Evolutionary conservation across 2,888 invertebrate genomes (phyloP), one percentile per base, ranked within the genome.

Genomic region (Agriopis marginaria): DNA sequence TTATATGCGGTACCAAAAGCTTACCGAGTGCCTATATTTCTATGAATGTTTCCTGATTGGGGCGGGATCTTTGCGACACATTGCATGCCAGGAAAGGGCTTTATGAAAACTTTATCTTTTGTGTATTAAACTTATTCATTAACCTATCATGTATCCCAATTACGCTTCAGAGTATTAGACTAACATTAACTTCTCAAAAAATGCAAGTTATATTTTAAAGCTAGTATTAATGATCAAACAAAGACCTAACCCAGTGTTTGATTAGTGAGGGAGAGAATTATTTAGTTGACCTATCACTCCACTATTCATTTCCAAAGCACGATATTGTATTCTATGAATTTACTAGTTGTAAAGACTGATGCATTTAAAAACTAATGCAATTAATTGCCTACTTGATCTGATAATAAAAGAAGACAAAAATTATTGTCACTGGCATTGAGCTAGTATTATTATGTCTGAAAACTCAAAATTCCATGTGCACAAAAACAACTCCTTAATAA

Each of bases 321-420:
- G 73, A 71, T 76, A 71, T 71, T 47, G 67, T 60, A 73, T 71
- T 66, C 60, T 73, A 75, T 74, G 69, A 77, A 69, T 75, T 75
- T 75, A 11, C 63, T 54, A 63, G 68, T 75, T 72, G 82, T 80
- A 75, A 89, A 90, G 90, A 91, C 89, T 91, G 90, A 90, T 87
- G 88, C 86, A 90, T 90, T 88, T 90, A 87, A 82, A 82, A 79
- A 79, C 76, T 70, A 45, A 64, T 67, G 56, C 49, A 59, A 69
- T 63, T 68, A 59, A 64, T 63, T 49, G 64, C 32, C 11, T 14
- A 58, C 23, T 47, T 68, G 63, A 59, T 64, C 63, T 68, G 64
- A 64, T 60, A 53, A 62, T 12, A 49, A 49, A 60, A 47, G 40
- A 58, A 23, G 42, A 40, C 2, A 49, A n/a, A 0, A 42, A 23